Percentiles rank a stretch among this genome's conserved stretches.
phyloP scores from a whole-genome alignment of 1,140 invertebrate genomes.

The Drosophila melanogaster region Release_6_plus_ISO1_MT NT_033777.3:11472001-11472500 shows the following conservation, averaged over 20 bases:
- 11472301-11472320: no score
- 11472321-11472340: no score
- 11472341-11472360: no score
- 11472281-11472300: neutral
- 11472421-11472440: neutral
- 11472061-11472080: neutral
- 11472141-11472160: constrained; percentile 55
- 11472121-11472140: constrained; percentile 70
- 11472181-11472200: constrained; percentile 34
- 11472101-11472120: constrained; percentile 63
- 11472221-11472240: neutral
- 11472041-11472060: neutral
- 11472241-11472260: neutral
- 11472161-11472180: constrained; percentile 33
- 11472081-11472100: constrained; percentile 5
- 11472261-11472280: neutral
- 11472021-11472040: neutral
- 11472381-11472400: no score
- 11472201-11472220: constrained; percentile 17
- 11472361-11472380: no score
- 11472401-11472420: no score
- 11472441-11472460: constrained; percentile 14
- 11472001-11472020: constrained; percentile 34
- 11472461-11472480: constrained; percentile 7
- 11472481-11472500: neutral